phyloP scores from a whole-genome alignment of 2,113 vertebrate genomes.

The Canis aureus region DNA sequence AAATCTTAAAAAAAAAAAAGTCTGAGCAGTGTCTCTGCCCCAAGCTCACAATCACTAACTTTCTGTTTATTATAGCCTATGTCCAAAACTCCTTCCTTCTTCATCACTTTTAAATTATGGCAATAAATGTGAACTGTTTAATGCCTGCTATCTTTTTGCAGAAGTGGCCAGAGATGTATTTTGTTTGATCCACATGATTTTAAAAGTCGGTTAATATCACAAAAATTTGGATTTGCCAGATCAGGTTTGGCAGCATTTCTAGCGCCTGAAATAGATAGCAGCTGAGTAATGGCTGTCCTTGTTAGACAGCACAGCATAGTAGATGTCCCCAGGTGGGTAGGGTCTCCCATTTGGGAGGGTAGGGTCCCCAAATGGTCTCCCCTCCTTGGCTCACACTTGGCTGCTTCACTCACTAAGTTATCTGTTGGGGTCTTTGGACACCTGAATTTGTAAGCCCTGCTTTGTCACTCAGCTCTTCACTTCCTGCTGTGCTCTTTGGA shows the following conservation, averaged over 20 bases:
- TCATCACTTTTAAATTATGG: slow-evolving; percentile 17
- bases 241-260: neutral
- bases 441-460: neutral
- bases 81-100: neutral
- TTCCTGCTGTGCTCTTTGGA: neutral
- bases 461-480: neutral
- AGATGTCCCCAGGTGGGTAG: neutral
- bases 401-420: neutral
- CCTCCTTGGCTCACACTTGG: neutral
- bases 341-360: neutral
- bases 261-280: neutral
- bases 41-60: neutral
- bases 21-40: neutral
- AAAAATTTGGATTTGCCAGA: slow-evolving; percentile 4
- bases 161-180: neutral
- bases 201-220: neutral
- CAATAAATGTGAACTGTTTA: neutral
- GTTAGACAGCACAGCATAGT: neutral
- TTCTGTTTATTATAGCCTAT: neutral
- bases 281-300: neutral
- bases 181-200: neutral
- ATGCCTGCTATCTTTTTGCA: neutral
- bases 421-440: neutral
- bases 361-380: neutral
- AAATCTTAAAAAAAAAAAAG: neutral